Evolutionary conservation across 2,113 vertebrate species (phyloP), one percentile per base, ranked within the genome.

Genomic region (Centropus unirufus): DNA sequence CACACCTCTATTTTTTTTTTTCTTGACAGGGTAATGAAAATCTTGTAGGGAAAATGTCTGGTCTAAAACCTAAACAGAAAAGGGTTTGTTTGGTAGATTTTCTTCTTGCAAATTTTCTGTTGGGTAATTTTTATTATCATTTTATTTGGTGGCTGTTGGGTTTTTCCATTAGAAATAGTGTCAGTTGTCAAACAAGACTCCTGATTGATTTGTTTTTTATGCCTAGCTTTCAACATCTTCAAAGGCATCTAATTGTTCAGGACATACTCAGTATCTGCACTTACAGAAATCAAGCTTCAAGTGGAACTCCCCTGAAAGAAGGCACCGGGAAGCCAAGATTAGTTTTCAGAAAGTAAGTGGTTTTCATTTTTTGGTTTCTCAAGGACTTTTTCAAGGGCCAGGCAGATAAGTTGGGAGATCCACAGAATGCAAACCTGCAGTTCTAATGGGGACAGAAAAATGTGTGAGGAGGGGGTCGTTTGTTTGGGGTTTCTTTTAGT

Each of bases 261-360:
- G 92, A 94, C 92, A 90, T 10, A 87, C 26, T 46, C 75, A 94
- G 75, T 90, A 93, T 90, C 95, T 93, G 83, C 95, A 85, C 92
- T 92, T 75, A 88, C 14, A 92, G 94, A 96, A 96, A 97, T 93
- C 85, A 89, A 90, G 88, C 40, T 78, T 96, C 1, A 8, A 93
- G 92, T 86, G 83, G 94, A 96, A 13, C 88, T 97, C 79, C 87
- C 83, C 90, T 94, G 92, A 95, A 97, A 95, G 83, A 64, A 90
- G 70, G 82, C 91, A 92, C 72, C 7, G 2, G 73, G 94, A 96
- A 96, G 85, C 79, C 76, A 86, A 90, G 93, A 94, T 95, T 94
- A 64, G 70, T 96, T 96, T 95, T 95, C 90, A 89, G 92, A 87
- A 96, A 93, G 92, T 93, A 91, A 95, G 95, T 94, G 93, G 79